phyloP scores from a whole-genome alignment of 2,797 vertebrate genomes.

The Podargus strigoides region DNA sequence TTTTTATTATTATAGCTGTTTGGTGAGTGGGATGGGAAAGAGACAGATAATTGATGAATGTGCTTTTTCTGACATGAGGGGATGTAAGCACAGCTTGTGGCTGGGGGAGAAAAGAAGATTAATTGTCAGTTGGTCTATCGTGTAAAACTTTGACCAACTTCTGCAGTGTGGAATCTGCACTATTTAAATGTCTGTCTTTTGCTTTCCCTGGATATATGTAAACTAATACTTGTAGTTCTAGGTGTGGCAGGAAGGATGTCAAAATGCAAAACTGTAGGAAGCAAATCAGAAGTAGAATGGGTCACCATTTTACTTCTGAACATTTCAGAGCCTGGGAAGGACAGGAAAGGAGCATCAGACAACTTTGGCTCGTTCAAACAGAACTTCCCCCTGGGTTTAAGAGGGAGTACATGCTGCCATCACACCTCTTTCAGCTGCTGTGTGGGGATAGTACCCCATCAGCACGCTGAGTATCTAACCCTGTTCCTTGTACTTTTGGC shows the following conservation, averaged over 20 bases:
- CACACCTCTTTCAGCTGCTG: background rate
- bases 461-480: background rate
- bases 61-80: background rate
- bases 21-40: conserved; percentile 57
- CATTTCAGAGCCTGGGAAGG: background rate
- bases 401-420: rapidly evolving
- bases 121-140: conserved; percentile 7
- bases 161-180: background rate
- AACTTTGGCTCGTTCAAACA: background rate
- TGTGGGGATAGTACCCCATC: background rate
- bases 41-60: conserved; percentile 63
- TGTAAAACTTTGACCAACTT: conserved; percentile 14
- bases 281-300: background rate
- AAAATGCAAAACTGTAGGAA: background rate
- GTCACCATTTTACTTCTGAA: background rate
- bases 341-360: background rate
- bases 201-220: background rate
- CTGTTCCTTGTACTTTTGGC: background rate
- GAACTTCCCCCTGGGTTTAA: background rate
- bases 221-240: background rate
- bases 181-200: background rate
- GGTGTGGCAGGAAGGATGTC: background rate
- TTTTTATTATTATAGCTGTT: conserved; percentile 20
- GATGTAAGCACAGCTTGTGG: background rate
- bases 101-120: background rate